phyloP scores from a whole-genome alignment of 2,113 vertebrate species.

The pig (Sus scrofa) region T2T-Sscrofa CM000823.6:8791001-8791500 shows the following conservation, averaged over 20 bases:
- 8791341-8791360: background rate
- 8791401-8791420: background rate
- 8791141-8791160: background rate
- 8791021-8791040: accelerated
- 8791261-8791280: slow-evolving; percentile 61
- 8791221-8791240: slow-evolving; percentile 58
- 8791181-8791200: slow-evolving; percentile 72
- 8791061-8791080: background rate
- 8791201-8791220: slow-evolving; percentile 67
- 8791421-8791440: background rate
- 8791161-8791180: slow-evolving; percentile 60
- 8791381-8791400: background rate
- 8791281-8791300: slow-evolving; percentile 28
- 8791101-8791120: background rate
- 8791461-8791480: background rate
- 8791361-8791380: background rate
- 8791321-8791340: slow-evolving; percentile 52
- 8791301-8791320: slow-evolving; percentile 59
- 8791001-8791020: background rate
- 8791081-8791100: background rate
- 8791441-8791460: background rate
- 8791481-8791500: background rate
- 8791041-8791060: background rate
- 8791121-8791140: background rate
- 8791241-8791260: slow-evolving; percentile 32